Conservation (phyloP, 2,888 invertebrate genomes). For the Harmothoe impar region DNA sequence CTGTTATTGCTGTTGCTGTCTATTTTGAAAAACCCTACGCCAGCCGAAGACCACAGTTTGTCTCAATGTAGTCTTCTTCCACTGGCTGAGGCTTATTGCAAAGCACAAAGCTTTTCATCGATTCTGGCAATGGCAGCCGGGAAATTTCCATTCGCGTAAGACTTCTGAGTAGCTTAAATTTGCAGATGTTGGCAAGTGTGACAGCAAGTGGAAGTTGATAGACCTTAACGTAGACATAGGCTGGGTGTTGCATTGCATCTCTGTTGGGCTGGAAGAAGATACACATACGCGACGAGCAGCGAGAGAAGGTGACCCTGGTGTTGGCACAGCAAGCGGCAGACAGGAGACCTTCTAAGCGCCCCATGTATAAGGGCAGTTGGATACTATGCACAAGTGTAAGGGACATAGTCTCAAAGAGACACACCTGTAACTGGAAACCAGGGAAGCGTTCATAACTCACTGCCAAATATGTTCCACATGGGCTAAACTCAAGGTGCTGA, state of each 20-base stretch:
- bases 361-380: constrained; percentile 10
- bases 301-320: constrained; percentile 36
- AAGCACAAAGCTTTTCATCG: background rate
- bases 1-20: no score
- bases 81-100: background rate
- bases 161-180: background rate
- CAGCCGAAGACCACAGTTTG: background rate
- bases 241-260: background rate
- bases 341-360: background rate
- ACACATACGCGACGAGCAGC: background rate
- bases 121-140: background rate
- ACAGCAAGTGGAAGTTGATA: constrained; percentile 40
- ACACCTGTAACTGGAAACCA: background rate
- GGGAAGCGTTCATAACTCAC: constrained; percentile 6
- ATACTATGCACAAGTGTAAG: constrained; percentile 5
- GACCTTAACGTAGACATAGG: background rate
- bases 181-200: constrained; percentile 20
- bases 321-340: constrained; percentile 25
- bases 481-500: constrained; percentile 13
- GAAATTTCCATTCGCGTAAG: background rate
- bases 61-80: constrained; percentile 50
- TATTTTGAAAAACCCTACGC: no score
- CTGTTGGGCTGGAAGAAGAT: background rate
- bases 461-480: constrained; percentile 41
- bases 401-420: background rate